These are phyloP conservation scores for Catostylus mosaicus DNA, from an alignment of 30 jellyfish, hydroid and myxozoan species.

Conservation along the genomic window DNA sequence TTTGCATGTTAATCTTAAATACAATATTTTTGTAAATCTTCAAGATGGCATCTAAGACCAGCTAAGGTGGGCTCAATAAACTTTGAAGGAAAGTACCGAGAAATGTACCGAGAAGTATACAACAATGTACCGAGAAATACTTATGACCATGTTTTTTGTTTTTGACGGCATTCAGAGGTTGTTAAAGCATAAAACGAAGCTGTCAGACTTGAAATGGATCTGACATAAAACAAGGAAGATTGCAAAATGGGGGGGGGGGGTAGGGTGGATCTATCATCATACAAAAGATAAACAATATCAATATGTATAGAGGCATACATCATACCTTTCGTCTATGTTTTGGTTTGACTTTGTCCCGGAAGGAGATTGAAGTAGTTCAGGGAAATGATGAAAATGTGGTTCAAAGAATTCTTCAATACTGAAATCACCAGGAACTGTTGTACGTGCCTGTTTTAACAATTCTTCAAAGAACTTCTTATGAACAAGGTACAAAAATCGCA, in stretches of 20 bases:
- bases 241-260: neutral
- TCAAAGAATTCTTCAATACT: constrained; percentile 64
- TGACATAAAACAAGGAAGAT: no score
- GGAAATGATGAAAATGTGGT: constrained; percentile 57
- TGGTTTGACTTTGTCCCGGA: neutral
- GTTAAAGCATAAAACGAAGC: no score
- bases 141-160: no score
- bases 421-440: constrained; percentile 41
- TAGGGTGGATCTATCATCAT: neutral
- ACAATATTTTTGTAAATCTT: no score
- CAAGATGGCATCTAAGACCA: no score
- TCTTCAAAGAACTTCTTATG: constrained; percentile 66
- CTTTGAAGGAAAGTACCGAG: no score
- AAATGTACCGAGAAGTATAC: no score
- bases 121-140: no score
- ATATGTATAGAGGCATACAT: neutral
- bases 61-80: no score
- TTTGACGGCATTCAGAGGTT: no score
- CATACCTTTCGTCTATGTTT: neutral
- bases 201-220: no score
- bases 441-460: constrained; percentile 24
- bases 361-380: constrained; percentile 53
- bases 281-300: neutral
- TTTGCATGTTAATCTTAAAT: no score
- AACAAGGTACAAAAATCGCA: constrained; percentile 67